Evolutionary conservation across 2,888 invertebrate species (phyloP), one percentile per base, ranked within the genome.

Genomic region (Amphimallon solstitiale): DNA sequence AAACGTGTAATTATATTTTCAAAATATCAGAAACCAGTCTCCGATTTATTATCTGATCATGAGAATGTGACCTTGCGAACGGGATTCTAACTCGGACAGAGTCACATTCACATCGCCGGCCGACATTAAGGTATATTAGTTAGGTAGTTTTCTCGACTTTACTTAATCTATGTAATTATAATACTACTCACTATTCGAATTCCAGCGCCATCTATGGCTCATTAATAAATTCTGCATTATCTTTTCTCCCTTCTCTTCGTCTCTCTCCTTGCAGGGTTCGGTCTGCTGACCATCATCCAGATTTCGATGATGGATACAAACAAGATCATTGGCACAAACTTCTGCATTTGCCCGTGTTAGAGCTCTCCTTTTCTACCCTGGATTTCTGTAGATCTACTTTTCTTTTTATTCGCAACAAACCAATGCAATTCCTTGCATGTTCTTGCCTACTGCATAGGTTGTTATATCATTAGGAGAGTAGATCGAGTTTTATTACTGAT

Each of bases 11-110:
- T 81, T 81, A 81, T 79, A 79, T 80, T 80, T 80, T 80, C 80
- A 79, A 81, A 81, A 80, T 80, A 80, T 81, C 81, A 77, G 78
- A 81, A 80, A 80, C 78, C 79, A 77, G 79, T 80, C 83, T 84
- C 82, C 80, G 81, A 85, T 84, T 84, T 84, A 86, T 86, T 86
- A 86, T 86, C 85, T 82, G 61, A 65, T 59, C 59, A 34, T 66
- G 82, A 77, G 79, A 79, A 74, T 75, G 78, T 77, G 77, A 74
- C 61, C 54, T 66, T 63, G 43, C 61, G 21, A 48, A 34, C 17
- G 48, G 19, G 23, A 14, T 52, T 40, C 23, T 21, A 9, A 15
- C 17, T n/a, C n/a, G n/a, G 49, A 29, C 6, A 48, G 43, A 38
- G n/a, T 74, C 75, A 76, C 79, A 75, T 70, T 80, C 79, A 80